Evolutionary conservation across 2,888 invertebrate species (phyloP), one percentile per base, ranked within the genome.

Genomic region (Noctua janthe): DNA sequence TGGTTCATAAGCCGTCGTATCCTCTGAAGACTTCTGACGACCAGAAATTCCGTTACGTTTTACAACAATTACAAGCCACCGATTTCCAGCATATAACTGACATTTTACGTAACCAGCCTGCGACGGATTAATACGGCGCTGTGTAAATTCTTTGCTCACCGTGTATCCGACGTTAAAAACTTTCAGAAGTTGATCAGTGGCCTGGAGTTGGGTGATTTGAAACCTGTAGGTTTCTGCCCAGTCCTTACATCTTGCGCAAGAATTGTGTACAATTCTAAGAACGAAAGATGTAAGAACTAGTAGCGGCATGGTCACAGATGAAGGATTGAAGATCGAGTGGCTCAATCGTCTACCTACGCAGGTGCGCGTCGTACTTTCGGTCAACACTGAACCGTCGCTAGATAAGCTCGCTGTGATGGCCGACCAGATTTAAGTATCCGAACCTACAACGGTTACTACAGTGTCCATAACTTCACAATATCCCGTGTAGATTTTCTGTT

Each of bases 101-200:
- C 11, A 67, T 67, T 29, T 49, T 49, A 29, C 5, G 1, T n/a
- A 70, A 70, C 15, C 29, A 49, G 29, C n/a, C 47, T 29, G 17
- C 70, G 5, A 70, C 20, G 2, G 11, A 70, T 17, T 29, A 49
- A 70, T 29, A 29, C 11, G 29, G 23, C 4, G 49, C 29, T 29
- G 70, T 29, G 49, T 49, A 70, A 70, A 70, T 29, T 47, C 29
- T 49, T 11, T 70, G 10, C 49, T 70, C 1, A 20, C 49, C 10
- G 10, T 70, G n/a, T 29, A 39, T 64, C 64, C 2, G 77, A 80
- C 11, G 69, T 54, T 1, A 72, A 71, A 8, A 71, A 73, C 17
- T 73, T 76, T 7, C 43, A 76, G n/a, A 76, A 76, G 5, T 0
- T 66, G 8, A 23, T 43, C 66, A 39, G 66, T 11, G 39, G 39